These are phyloP conservation scores for Corydoras maculifer DNA, from an alignment of 2,113 vertebrate species.

Conservation along the genomic window DNA sequence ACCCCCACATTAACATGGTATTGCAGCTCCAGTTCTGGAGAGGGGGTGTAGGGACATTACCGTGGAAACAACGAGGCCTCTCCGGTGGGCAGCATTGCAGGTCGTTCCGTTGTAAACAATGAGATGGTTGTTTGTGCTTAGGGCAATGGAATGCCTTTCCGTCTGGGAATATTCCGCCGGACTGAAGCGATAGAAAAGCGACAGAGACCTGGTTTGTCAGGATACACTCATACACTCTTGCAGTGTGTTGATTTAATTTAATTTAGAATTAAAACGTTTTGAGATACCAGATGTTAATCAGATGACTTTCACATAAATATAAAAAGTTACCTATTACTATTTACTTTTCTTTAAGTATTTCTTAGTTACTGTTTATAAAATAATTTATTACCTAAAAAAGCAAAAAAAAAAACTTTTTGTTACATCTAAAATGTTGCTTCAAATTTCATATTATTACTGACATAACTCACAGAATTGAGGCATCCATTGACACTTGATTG, in stretches of 20 bases:
- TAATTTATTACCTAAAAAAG: too few species aligned
- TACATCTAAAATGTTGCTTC: too few species aligned
- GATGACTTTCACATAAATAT: too few species aligned
- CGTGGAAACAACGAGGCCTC: slow-evolving; percentile 60
- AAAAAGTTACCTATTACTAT: too few species aligned
- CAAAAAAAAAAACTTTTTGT: too few species aligned
- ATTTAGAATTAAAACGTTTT: neutral
- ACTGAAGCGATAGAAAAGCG: slow-evolving; percentile 5
- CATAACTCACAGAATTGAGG: too few species aligned
- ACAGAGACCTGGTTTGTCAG: slow-evolving; percentile 17
- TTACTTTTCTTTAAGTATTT: too few species aligned
- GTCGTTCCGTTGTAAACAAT: slow-evolving; percentile 75
- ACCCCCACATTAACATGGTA: slow-evolving; percentile 28
- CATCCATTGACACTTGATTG: too few species aligned
- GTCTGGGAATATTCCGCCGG: slow-evolving; percentile 68
- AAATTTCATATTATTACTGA: too few species aligned
- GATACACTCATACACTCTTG: neutral
- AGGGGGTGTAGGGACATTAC: slow-evolving; percentile 57
- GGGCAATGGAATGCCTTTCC: slow-evolving; percentile 70
- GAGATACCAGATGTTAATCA: neutral
- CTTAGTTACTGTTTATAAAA: too few species aligned
- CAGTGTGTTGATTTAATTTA: neutral
- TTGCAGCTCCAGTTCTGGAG: slow-evolving; percentile 40
- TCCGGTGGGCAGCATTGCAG: slow-evolving; percentile 68
- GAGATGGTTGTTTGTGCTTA: slow-evolving; percentile 69